phyloP scores from a whole-genome alignment of 2,113 vertebrate species.

The Nesospiza acunhae region DNA sequence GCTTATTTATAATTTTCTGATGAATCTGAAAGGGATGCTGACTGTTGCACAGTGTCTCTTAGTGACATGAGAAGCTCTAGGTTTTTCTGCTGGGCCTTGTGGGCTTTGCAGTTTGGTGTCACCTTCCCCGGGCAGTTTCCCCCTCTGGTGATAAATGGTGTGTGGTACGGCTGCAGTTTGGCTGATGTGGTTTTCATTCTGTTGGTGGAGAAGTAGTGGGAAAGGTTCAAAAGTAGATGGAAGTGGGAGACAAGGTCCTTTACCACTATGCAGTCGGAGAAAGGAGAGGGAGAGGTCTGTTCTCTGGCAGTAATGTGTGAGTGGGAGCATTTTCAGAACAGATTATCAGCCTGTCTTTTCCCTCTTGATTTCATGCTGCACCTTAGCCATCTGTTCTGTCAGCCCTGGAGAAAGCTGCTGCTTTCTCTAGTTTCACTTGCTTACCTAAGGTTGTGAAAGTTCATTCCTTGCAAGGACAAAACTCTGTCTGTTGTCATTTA shows the following conservation, averaged over 20 bases:
- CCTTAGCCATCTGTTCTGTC: neutral
- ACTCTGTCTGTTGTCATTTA: neutral
- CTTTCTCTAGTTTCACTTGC: neutral
- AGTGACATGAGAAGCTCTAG: neutral
- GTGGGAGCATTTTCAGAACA: neutral
- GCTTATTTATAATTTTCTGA: neutral
- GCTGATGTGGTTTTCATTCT: neutral
- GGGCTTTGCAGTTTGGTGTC: rapidly evolving
- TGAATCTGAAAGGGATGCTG: neutral
- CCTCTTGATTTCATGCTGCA: neutral
- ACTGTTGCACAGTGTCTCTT: neutral
- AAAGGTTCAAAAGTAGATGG: neutral
- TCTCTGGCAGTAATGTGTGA: neutral
- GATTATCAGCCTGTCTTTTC: neutral
- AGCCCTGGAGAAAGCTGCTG: neutral
- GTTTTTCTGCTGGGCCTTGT: neutral
- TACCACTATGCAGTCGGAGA: neutral
- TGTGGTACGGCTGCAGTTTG: neutral
- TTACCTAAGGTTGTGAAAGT: neutral
- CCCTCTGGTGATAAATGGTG: neutral
- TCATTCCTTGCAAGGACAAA: neutral
- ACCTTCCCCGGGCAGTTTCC: neutral
- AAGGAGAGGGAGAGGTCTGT: neutral
- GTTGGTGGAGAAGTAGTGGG: neutral
- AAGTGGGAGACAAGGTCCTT: neutral